Evolutionary conservation across 2,888 invertebrate species (phyloP).

Genomic region (Noctua fimbriata): DNA sequence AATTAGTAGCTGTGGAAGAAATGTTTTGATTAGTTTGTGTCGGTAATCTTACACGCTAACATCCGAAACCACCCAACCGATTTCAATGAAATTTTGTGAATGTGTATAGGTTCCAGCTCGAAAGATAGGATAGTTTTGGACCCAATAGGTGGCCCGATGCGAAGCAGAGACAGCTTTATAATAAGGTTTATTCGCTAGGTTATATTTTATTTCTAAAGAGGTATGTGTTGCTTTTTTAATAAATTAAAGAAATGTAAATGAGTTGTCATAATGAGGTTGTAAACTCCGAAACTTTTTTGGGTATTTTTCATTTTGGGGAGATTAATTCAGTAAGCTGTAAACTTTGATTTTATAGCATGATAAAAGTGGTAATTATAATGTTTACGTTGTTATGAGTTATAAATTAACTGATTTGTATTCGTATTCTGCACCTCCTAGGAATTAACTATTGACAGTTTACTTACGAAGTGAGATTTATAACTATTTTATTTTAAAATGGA

Average conservation of each 20-base stretch:
- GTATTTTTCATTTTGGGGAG: neutral
- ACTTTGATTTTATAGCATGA: conserved; percentile 33
- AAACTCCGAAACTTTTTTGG: neutral
- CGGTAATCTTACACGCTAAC: neutral
- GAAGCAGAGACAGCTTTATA: neutral
- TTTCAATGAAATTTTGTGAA: neutral
- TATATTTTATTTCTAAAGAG: neutral
- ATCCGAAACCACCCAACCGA: neutral
- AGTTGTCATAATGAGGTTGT: neutral
- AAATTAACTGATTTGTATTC: conserved; percentile 31
- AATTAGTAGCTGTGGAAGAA: conserved; percentile 77
- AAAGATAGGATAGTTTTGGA: neutral
- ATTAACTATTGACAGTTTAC: conserved; percentile 4
- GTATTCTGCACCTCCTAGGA: neutral
- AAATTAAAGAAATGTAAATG: conserved; percentile 1
- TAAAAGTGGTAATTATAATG: conserved; percentile 33
- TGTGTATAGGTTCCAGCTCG: neutral
- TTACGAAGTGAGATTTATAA: conserved; percentile 21
- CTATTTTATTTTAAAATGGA: neutral
- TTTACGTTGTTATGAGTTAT: conserved; percentile 8
- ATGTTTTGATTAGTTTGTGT: conserved; percentile 20
- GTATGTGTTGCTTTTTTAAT: neutral
- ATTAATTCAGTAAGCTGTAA: neutral
- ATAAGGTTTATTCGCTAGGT: neutral
- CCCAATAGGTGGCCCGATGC: neutral